Evolutionary conservation across 2,797 vertebrate species (phyloP).

Genomic region (Lepus townsendii): DNA sequence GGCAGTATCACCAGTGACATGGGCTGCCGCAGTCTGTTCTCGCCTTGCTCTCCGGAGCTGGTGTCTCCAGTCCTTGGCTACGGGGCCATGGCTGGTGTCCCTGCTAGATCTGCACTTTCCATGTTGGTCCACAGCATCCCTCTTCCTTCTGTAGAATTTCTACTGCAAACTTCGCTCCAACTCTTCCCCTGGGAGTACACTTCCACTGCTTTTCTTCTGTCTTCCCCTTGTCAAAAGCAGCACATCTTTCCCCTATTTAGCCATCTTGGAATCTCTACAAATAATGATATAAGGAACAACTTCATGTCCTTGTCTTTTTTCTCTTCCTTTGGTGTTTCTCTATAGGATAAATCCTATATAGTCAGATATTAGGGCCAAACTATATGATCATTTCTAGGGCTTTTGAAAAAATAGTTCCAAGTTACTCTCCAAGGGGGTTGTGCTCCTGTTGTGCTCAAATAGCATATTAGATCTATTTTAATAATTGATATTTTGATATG

Average conservation of each 20-base stretch:
- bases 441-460: background rate
- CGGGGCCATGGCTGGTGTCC: too few species aligned
- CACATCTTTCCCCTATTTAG: background rate
- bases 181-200: too few species aligned
- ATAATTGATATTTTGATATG: constrained; percentile 40
- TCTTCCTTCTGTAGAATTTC: too few species aligned
- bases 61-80: too few species aligned
- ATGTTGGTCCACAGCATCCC: too few species aligned
- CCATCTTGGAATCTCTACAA: background rate
- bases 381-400: constrained; percentile 26
- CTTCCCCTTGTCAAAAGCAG: too few species aligned
- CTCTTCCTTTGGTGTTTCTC: constrained; percentile 48
- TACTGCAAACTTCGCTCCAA: too few species aligned
- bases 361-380: background rate
- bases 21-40: too few species aligned
- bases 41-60: too few species aligned
- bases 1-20: too few species aligned
- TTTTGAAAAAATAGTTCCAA: constrained; percentile 47
- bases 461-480: background rate
- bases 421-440: background rate
- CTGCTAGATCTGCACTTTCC: too few species aligned
- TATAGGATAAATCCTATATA: constrained; percentile 15
- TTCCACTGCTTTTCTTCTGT: too few species aligned
- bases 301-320: background rate
- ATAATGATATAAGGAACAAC: background rate